Evolutionary conservation across 2,797 vertebrate species (phyloP), one percentile per base, ranked within the genome.

Genomic region (Rhyacichthys aspro): DNA sequence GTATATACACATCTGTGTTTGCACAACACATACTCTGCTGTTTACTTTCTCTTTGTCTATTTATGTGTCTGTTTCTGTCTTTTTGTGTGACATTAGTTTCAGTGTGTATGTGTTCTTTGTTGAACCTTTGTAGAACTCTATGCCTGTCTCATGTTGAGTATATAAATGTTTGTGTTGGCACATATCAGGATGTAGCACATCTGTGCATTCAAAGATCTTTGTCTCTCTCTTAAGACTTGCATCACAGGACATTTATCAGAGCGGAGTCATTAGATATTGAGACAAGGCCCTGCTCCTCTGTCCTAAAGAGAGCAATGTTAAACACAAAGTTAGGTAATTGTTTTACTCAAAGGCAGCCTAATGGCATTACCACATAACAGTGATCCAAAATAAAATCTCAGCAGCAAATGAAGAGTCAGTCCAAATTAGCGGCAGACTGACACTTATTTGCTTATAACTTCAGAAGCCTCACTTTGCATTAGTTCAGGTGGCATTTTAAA

Each of bases 181-280:
- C n/a, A 11, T 5, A 41, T 42, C 12, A 54, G 38, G 19, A 41
- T 55, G 19, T 8, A 55, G n/a, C 19, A 17, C 17, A 16, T 41
- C 18, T 34, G 28, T 54, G 42, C 38, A 16, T 34, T n/a, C 41
- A 59, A 70, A 73, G 78, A 78, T 79, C 74, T 72, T 68, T 75
- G 69, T 66, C 64, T 63, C 41, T 76, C 83, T 75, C 64, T 42
- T 44, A 67, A 62, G 72, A 56, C 82, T 87, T 87, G 79, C 84
- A 74, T 87, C 81, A 86, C 63, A 65, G 55, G 67, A 67, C 74
- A 81, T 77, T 76, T 79, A 86, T 85, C 81, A 86, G 84, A 78
- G 74, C 85, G 79, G 83, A 89, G 80, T 87, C 82, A 86, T 86
- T 80, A 70, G 63, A 78, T 67, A 80, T 71, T 76, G 74, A 81